Evolutionary conservation across 2,113 vertebrate genomes (phyloP), one percentile per base, ranked within the genome.

Genomic region (Gobius niger): DNA sequence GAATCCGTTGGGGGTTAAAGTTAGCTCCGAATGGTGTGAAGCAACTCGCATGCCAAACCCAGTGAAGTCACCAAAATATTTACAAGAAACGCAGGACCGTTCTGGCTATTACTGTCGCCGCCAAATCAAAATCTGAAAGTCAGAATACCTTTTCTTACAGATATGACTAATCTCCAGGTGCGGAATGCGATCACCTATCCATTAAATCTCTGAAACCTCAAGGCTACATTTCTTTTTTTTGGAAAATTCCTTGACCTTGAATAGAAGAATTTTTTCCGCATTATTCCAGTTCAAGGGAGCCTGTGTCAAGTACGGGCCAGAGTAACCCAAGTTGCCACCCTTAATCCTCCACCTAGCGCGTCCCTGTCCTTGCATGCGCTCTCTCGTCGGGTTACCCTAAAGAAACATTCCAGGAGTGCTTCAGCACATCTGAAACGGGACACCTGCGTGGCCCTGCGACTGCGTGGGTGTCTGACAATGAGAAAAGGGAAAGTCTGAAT

Each of bases 401-500:
- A 85, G 84, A 85, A 88, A 88, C 86, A 91, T 91, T 91, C 88
- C 90, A 73, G 60, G 72, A 75, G 78, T 51, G 80, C 78, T 87
- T 85, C 15, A 74, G 73, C 12, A 8, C 68, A 40, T 11, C 56
- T 81, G 86, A 75, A 88, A 90, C 77, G 13, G 65, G 84, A 89
- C 79, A 83, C 85, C 77, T 15, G 18, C 9, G 9, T 24, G 24
- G 72, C 64, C 61, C 74, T 57, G 62, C 18, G 56, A 57, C 74
- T 57, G 62, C 18, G 56, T 65, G 24, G 16, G 19, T 10, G 47
- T 59, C 63, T 70, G 67, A 76, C 56, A 57, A 54, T 66, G 67
- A 68, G 60, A 81, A 81, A 80, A 81, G 66, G 16, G 77, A 84
- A 24, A 63, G 60, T 85, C 79, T 68, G 53, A 60, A 54, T 11